Percentiles rank a stretch among this genome's conserved stretches.
Conservation (phyloP, 1,140 invertebrate genomes). For the Adoxophyes honmai region DNA sequence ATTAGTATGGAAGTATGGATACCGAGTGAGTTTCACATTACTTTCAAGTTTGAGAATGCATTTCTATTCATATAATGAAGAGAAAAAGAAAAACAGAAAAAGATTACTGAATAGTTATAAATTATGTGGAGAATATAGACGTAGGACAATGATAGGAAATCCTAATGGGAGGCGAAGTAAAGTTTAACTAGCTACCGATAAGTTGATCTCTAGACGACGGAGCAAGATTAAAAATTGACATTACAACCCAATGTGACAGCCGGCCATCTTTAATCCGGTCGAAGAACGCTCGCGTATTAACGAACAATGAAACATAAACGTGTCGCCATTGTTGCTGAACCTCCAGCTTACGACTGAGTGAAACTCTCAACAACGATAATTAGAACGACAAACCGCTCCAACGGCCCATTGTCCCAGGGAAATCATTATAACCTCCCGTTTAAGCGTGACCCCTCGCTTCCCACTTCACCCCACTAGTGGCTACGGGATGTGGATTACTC, state of each 20-base stretch:
- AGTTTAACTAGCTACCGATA: too few relatives aligned
- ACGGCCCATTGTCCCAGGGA: conserved; percentile 29
- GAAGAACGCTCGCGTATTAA: conserved; percentile 27
- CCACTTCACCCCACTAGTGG: not conserved
- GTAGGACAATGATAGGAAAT: too few relatives aligned
- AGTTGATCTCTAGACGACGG: too few relatives aligned
- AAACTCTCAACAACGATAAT: conserved; percentile 33
- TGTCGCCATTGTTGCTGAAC: conserved; percentile 34
- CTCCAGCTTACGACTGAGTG: conserved; percentile 27
- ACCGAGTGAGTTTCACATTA: too few relatives aligned
- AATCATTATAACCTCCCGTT: conserved; percentile 31
- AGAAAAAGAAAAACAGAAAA: too few relatives aligned
- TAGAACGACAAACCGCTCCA: conserved; percentile 25
- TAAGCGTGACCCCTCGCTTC: conserved; percentile 8
- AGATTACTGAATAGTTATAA: too few relatives aligned
- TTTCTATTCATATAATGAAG: too few relatives aligned
- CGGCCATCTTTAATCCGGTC: conserved; percentile 28
- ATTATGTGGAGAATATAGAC: too few relatives aligned
- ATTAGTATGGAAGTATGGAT: too few relatives aligned
- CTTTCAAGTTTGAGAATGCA: too few relatives aligned
- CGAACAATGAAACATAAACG: conserved; percentile 36
- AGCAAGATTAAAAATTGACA: too few relatives aligned
- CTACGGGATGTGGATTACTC: not conserved
- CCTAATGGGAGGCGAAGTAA: too few relatives aligned
- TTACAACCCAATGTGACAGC: conserved; percentile 14